Percentiles rank a stretch among this genome's conserved stretches.
These are phyloP conservation scores for Drosophila mercatorum DNA, from an alignment of 2,888 invertebrate species.

Conservation along the genomic window DNA sequence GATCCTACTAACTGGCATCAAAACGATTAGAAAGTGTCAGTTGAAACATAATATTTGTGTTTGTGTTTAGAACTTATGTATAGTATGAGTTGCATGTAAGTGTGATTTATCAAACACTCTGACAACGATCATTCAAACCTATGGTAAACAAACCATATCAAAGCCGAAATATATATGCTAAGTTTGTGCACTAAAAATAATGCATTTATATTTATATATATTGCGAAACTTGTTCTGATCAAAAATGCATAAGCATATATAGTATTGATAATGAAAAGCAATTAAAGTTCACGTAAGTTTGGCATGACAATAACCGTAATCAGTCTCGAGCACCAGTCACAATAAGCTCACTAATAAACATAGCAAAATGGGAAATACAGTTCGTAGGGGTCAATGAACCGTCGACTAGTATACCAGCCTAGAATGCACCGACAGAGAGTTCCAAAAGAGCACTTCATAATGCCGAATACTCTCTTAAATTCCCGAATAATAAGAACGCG, in stretches of 20 bases:
- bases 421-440: not conserved
- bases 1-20: too few species aligned
- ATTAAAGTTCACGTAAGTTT: not conserved
- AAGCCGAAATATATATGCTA: not conserved
- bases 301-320: slow-evolving; percentile 1
- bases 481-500: not conserved
- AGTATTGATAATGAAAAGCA: not conserved
- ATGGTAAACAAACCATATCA: not conserved
- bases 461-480: not conserved
- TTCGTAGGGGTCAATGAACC: not conserved
- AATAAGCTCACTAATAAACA: not conserved
- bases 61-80: too few species aligned
- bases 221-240: not conserved
- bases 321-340: not conserved
- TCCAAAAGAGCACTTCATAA: slow-evolving; percentile 9
- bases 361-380: slow-evolving; percentile 1
- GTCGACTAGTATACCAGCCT: not conserved
- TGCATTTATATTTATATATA: not conserved
- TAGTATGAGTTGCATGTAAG: not conserved
- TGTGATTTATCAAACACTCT: not conserved
- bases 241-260: not conserved
- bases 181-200: not conserved
- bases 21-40: too few species aligned
- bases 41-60: too few species aligned
- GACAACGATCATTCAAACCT: not conserved